These are phyloP conservation scores for Pherbina coryleti DNA, from an alignment of 2,888 invertebrate species.

Conservation along the genomic window DNA sequence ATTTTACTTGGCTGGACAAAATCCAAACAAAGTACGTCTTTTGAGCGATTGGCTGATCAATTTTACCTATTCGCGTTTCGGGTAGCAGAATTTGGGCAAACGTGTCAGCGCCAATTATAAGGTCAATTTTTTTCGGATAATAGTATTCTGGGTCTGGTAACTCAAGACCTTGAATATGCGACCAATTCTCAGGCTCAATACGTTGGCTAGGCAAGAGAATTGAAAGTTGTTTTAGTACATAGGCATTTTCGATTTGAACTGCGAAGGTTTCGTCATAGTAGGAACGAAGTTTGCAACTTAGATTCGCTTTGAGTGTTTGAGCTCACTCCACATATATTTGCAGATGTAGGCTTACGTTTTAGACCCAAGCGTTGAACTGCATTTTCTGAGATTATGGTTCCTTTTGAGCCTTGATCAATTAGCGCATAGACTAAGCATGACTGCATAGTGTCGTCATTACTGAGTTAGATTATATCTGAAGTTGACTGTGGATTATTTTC, in stretches of 20 bases:
- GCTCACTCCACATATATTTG: constrained; percentile 31
- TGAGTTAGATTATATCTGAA: not conserved
- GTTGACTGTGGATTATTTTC: too few relatives aligned
- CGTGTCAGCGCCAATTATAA: too few relatives aligned
- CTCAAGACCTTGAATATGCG: not conserved
- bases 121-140: not conserved
- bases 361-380: constrained; percentile 25
- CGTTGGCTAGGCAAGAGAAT: not conserved
- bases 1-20: too few relatives aligned
- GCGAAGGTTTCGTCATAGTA: not conserved
- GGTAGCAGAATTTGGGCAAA: not conserved
- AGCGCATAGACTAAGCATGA: constrained; percentile 18
- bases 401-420: constrained; percentile 35
- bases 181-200: not conserved
- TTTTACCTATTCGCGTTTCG: not conserved
- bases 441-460: constrained; percentile 15
- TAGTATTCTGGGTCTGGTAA: too few relatives aligned
- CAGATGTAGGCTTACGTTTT: not conserved
- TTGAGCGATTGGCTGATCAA: too few relatives aligned
- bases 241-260: not conserved
- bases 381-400: constrained; percentile 27
- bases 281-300: constrained; percentile 22
- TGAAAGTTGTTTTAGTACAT: not conserved
- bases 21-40: too few relatives aligned
- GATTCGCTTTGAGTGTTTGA: not conserved